Evolutionary conservation across 1,140 invertebrate genomes (phyloP).

Genomic region (Sycophaga agraensis): DNA sequence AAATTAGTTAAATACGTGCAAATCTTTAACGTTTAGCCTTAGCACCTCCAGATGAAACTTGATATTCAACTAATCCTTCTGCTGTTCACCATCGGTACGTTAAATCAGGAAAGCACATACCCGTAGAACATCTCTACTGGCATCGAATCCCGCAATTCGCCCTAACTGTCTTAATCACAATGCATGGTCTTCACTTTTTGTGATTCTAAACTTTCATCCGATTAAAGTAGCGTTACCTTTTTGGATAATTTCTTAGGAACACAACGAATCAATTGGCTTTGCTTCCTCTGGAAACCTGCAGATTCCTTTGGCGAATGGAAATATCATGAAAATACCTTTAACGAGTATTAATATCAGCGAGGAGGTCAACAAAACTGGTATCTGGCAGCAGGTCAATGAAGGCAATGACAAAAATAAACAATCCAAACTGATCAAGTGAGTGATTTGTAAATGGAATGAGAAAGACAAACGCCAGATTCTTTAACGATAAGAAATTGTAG

Average conservation of each 20-base stretch:
- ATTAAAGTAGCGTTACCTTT: constrained; percentile 16
- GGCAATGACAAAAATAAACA: constrained; percentile 57
- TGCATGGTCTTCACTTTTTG: constrained; percentile 37
- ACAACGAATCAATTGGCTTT: constrained; percentile 47
- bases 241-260: constrained; percentile 43
- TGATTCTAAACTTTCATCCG: background rate
- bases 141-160: constrained; percentile 28
- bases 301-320: constrained; percentile 86
- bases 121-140: constrained; percentile 28
- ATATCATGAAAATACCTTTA: constrained; percentile 88
- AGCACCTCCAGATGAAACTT: constrained; percentile 16
- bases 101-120: constrained; percentile 25
- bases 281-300: constrained; percentile 69
- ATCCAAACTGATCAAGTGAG: constrained; percentile 50
- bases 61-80: constrained; percentile 24
- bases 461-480: background rate
- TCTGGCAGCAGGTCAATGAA: constrained; percentile 91
- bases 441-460: background rate
- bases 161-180: constrained; percentile 25
- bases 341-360: constrained; percentile 89
- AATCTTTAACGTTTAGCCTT: constrained; percentile 16
- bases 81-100: constrained; percentile 23
- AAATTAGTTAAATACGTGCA: constrained; percentile 13
- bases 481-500: constrained; percentile 33
- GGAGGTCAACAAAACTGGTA: constrained; percentile 88